Conservation (phyloP, 1,140 invertebrate genomes). For the Homarus americanus region DNA sequence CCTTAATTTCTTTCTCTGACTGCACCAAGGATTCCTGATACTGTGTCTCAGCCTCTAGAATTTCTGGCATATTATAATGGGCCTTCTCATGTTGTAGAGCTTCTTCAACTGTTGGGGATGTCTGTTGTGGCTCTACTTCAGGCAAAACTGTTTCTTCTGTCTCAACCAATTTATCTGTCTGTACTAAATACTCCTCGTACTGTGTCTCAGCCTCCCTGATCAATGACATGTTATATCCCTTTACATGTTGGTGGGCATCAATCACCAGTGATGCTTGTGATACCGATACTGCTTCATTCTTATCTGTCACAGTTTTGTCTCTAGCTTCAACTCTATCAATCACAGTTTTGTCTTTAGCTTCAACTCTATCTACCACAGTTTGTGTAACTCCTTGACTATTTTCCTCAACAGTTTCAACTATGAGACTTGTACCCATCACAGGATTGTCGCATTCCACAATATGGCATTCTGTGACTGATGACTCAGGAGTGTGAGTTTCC, state of each 20-base stretch:
- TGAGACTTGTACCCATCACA: slow-evolving; percentile 8
- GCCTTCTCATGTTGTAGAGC: background rate
- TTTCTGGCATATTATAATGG: slow-evolving; percentile 4
- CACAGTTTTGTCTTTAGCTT: slow-evolving; percentile 15
- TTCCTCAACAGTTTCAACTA: too few relatives aligned
- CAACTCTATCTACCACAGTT: too few relatives aligned
- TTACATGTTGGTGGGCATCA: background rate
- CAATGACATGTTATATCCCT: background rate
- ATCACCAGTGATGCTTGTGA: background rate
- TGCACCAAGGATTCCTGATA: slow-evolving; percentile 30
- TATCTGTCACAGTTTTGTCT: slow-evolving; percentile 12
- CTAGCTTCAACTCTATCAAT: background rate
- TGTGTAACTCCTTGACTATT: too few relatives aligned
- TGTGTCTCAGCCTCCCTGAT: background rate
- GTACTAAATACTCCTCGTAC: background rate
- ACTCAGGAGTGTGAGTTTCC: slow-evolving; percentile 18
- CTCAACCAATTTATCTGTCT: background rate
- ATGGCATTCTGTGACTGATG: background rate
- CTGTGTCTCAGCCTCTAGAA: slow-evolving; percentile 19
- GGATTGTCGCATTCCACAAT: background rate
- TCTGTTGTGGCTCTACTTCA: background rate
- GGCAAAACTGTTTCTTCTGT: background rate
- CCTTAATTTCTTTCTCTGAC: background rate
- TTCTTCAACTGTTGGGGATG: too few relatives aligned
- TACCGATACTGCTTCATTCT: background rate